Percentiles rank a stretch among this genome's conserved stretches.
phyloP scores from a whole-genome alignment of 2,113 vertebrate species.

The Gambusia holbrooki region DNA sequence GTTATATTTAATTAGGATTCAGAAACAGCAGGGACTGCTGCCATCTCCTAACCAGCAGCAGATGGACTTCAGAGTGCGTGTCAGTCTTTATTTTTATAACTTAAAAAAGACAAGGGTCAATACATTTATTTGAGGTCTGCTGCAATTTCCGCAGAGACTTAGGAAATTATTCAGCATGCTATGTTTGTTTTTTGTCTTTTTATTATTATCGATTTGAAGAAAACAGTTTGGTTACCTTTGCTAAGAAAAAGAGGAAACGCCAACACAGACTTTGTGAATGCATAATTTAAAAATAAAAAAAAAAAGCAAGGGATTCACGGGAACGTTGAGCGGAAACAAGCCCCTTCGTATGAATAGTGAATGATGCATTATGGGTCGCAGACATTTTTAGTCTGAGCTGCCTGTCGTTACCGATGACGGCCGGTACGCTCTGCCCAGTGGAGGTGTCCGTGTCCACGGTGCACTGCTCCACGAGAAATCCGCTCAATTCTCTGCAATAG shows the following conservation, averaged over 20 bases:
- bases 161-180: no score
- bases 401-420: constrained; percentile 85
- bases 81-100: background rate
- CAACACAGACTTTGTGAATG: constrained; percentile 33
- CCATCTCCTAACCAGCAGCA: background rate
- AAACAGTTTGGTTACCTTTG: background rate
- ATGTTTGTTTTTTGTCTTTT: no score
- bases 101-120: background rate
- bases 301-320: constrained; percentile 7
- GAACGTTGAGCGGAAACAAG: constrained; percentile 26
- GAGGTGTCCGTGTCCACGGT: constrained; percentile 88
- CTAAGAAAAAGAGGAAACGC: constrained; percentile 5
- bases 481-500: constrained; percentile 86
- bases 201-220: constrained; percentile 15
- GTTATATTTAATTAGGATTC: background rate
- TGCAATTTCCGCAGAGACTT: no score
- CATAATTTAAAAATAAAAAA: constrained; percentile 63
- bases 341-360: constrained; percentile 39
- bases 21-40: background rate
- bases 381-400: background rate
- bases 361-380: constrained; percentile 23
- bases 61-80: background rate
- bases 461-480: constrained; percentile 90
- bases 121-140: background rate
- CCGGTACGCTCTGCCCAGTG: constrained; percentile 88